A percentile compares a stretch with the other conserved stretches of the same genome.
These are phyloP conservation scores for Caenorhabditis zanzibari DNA, from an alignment of 2,888 invertebrate genomes.

Conservation along the genomic window DNA sequence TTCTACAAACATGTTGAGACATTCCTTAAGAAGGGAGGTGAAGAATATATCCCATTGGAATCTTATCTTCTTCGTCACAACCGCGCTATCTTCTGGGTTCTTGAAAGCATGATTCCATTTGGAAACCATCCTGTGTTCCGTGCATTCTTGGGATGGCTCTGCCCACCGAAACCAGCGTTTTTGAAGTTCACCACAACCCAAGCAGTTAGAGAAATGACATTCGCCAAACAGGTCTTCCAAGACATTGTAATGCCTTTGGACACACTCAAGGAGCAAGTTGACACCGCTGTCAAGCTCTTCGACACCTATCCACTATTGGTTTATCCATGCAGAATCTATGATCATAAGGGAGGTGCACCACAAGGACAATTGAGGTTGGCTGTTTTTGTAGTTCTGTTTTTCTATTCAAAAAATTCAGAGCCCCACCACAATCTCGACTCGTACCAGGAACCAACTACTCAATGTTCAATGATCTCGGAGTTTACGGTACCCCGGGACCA, in stretches of 20 bases:
- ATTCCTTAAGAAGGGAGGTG: conserved; percentile 84
- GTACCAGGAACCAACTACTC: conserved; percentile 87
- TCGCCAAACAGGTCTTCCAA: conserved; percentile 88
- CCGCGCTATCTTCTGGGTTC: conserved; percentile 89
- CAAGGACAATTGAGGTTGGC: conserved; percentile 78
- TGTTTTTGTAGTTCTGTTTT: not conserved
- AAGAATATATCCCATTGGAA: conserved; percentile 86
- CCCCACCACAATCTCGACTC: conserved; percentile 86
- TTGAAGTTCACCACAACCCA: conserved; percentile 89
- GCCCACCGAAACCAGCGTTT: conserved; percentile 89
- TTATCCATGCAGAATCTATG: conserved; percentile 88
- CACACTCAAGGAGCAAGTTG: conserved; percentile 87
- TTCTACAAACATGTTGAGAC: conserved; percentile 88
- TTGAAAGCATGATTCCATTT: conserved; percentile 88
- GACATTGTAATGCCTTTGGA: conserved; percentile 88
- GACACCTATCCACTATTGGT: conserved; percentile 88
- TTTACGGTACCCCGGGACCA: conserved; percentile 88
- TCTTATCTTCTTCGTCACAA: conserved; percentile 87
- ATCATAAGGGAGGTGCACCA: conserved; percentile 86
- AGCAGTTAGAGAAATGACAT: conserved; percentile 88
- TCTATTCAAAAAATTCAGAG: conserved; percentile 72
- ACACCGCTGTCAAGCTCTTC: conserved; percentile 85
- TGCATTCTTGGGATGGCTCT: conserved; percentile 87
- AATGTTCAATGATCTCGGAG: conserved; percentile 89
- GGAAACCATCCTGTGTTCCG: conserved; percentile 87